Percentiles rank a stretch among this genome's conserved stretches.
Conservation (phyloP, 2,888 invertebrate species). For the Ferrisia virgata region DNA sequence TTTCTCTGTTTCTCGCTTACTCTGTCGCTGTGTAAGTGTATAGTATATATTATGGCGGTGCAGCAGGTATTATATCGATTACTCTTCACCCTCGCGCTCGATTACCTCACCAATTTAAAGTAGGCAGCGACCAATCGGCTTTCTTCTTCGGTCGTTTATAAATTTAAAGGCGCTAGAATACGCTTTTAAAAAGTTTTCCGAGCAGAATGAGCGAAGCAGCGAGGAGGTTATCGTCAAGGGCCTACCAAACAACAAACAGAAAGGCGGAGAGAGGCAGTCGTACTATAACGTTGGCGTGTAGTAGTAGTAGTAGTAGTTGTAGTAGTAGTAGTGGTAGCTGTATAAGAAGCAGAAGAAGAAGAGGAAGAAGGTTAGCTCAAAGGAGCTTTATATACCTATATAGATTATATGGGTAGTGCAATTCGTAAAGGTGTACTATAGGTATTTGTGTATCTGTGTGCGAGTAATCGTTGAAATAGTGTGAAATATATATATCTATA, state of each 20-base stretch:
- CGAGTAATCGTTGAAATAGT: no score
- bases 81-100: slow-evolving; percentile 37
- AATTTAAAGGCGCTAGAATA: slow-evolving; percentile 41
- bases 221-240: background rate
- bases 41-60: background rate
- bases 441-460: no score
- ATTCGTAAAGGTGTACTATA: no score
- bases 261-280: background rate
- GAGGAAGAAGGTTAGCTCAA: no score
- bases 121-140: slow-evolving; percentile 37
- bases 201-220: background rate
- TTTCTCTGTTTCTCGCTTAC: no score
- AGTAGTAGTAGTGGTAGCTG: no score
- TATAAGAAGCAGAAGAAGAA: no score
- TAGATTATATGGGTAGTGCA: no score
- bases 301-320: no score
- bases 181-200: slow-evolving; percentile 37
- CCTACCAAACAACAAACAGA: background rate
- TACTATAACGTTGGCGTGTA: background rate
- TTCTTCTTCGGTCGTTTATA: slow-evolving; percentile 36
- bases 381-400: no score
- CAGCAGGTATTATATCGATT: slow-evolving; percentile 39
- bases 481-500: no score
- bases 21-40: background rate
- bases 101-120: slow-evolving; percentile 38